These are phyloP conservation scores for Drusus annulatus DNA, from an alignment of 1,140 invertebrate species.

Conservation along the genomic window DNA sequence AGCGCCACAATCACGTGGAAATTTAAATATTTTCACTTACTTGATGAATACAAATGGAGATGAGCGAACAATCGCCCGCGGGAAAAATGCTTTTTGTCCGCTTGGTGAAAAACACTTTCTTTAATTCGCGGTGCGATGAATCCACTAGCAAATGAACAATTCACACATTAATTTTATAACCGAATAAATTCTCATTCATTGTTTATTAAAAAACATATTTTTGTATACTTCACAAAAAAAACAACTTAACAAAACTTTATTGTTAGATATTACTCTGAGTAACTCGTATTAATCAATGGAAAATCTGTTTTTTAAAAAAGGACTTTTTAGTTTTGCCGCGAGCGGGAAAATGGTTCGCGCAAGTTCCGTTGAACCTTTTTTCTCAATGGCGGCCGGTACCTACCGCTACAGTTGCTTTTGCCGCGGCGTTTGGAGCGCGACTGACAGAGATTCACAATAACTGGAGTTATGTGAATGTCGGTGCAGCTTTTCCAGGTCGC, in stretches of 20 bases:
- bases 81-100: constrained; percentile 34
- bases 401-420: constrained; percentile 12
- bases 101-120: constrained; percentile 39
- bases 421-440: constrained; percentile 47
- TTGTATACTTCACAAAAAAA: neutral
- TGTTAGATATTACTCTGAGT: no score
- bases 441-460: constrained; percentile 44
- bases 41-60: constrained; percentile 42
- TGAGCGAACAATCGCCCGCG: constrained; percentile 26
- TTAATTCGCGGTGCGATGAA: constrained; percentile 33
- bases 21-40: constrained; percentile 57
- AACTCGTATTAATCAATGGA: no score
- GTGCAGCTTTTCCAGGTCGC: constrained; percentile 17
- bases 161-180: constrained; percentile 35
- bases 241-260: neutral
- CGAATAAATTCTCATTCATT: constrained; percentile 19
- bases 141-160: constrained; percentile 25
- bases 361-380: neutral
- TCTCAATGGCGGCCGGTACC: neutral
- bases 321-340: neutral
- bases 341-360: constrained; percentile 17
- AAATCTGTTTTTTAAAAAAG: neutral
- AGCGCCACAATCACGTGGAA: constrained; percentile 38
- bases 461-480: constrained; percentile 36
- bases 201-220: constrained; percentile 21